Percentiles rank a stretch among this genome's conserved stretches.
phyloP scores from a whole-genome alignment of 2,797 vertebrate species.

The Serranus cabrilla region DNA sequence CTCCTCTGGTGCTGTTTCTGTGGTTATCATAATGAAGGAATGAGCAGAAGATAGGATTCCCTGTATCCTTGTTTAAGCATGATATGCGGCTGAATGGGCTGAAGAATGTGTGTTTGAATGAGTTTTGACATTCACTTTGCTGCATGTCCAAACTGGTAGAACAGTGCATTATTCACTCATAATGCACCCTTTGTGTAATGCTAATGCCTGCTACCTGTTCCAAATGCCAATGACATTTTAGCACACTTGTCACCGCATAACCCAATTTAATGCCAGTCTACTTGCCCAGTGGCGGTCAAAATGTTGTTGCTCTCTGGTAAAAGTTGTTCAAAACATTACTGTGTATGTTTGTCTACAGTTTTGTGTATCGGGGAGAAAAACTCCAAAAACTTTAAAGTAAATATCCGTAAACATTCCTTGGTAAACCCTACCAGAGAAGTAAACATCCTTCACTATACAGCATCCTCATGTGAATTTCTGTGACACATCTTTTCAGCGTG shows the following conservation, averaged over 20 bases:
- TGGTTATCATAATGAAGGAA: slow-evolving; percentile 70
- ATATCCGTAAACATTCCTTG: slow-evolving; percentile 7
- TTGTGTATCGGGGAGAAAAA: slow-evolving; percentile 13
- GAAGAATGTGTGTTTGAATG: slow-evolving; percentile 93
- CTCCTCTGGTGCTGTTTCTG: slow-evolving; percentile 41
- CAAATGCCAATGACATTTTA: slow-evolving; percentile 78
- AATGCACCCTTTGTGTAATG: slow-evolving; percentile 89
- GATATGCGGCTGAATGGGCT: slow-evolving; percentile 88
- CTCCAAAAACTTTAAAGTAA: slow-evolving; percentile 10
- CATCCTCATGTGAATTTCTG: slow-evolving; percentile 12
- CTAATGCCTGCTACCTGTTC: slow-evolving; percentile 86
- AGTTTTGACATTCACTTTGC: slow-evolving; percentile 95
- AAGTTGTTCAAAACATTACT: slow-evolving; percentile 31
- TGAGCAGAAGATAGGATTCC: slow-evolving; percentile 71
- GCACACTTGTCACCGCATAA: slow-evolving; percentile 75
- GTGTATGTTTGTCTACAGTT: neutral
- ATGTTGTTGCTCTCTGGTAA: slow-evolving; percentile 46
- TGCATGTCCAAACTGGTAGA: slow-evolving; percentile 92
- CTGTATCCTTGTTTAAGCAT: slow-evolving; percentile 80
- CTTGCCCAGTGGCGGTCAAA: slow-evolving; percentile 55
- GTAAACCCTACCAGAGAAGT: slow-evolving; percentile 4
- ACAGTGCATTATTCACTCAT: slow-evolving; percentile 92
- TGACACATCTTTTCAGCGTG: slow-evolving; percentile 11
- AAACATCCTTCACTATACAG: slow-evolving; percentile 24
- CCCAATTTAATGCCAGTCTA: slow-evolving; percentile 70